These are phyloP conservation scores for Pachyseris speciosa DNA, from an alignment of 64 coral and sea anemone genomes.

Conservation along the genomic window DNA sequence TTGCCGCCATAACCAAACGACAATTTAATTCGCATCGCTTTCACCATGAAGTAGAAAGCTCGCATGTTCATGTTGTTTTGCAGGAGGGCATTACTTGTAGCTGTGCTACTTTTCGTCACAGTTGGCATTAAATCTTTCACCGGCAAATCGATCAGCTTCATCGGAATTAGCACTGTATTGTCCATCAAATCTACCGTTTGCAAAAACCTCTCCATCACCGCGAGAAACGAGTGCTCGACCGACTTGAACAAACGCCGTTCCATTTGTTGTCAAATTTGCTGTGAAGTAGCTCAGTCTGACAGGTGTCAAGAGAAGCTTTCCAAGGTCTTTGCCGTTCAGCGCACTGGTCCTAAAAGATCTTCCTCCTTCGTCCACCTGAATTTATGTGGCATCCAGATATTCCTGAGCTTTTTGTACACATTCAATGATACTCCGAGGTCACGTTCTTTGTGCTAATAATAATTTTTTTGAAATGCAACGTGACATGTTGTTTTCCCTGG, in stretches of 20 bases:
- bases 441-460: neutral
- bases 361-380: neutral
- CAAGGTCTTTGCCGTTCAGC: neutral
- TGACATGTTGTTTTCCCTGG: neutral
- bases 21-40: constrained; percentile 30
- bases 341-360: neutral
- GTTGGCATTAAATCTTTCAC: constrained; percentile 17
- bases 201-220: constrained; percentile 34
- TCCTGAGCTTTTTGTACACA: neutral
- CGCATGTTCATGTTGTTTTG: constrained; percentile 50
- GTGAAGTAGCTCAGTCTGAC: neutral
- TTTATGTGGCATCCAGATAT: neutral
- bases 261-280: neutral
- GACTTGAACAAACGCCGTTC: constrained; percentile 21
- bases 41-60: constrained; percentile 47
- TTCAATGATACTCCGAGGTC: neutral
- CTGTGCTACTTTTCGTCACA: neutral
- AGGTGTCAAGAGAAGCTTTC: neutral
- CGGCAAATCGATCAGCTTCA: constrained; percentile 42
- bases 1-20: constrained; percentile 11
- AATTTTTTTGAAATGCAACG: neutral
- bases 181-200: constrained; percentile 34
- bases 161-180: constrained; percentile 11
- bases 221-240: constrained; percentile 29
- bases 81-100: neutral